Evolutionary conservation across 2,888 invertebrate species (phyloP).

Genomic region (Drosophila colorata): DNA sequence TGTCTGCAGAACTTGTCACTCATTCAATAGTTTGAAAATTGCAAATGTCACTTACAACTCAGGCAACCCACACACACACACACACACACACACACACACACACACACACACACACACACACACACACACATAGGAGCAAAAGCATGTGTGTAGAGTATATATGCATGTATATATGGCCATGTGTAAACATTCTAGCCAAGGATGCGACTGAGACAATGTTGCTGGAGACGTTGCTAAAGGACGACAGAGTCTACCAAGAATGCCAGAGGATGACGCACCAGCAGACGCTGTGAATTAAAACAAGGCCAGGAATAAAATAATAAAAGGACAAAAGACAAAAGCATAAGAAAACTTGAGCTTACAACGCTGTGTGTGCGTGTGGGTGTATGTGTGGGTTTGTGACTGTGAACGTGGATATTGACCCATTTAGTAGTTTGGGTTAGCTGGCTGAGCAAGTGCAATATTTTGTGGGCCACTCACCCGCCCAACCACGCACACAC

Average conservation of each 20-base stretch:
- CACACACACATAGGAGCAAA: slow-evolving; percentile 2
- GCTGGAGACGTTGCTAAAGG: slow-evolving; percentile 67
- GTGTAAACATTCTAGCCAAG: slow-evolving; percentile 65
- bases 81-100: slow-evolving; percentile 7
- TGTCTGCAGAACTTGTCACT: slow-evolving; percentile 84
- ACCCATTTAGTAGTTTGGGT: slow-evolving; percentile 60
- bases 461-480: slow-evolving; percentile 49
- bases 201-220: slow-evolving; percentile 75
- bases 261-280: slow-evolving; percentile 73
- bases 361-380: slow-evolving; percentile 13
- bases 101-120: slow-evolving; percentile 34
- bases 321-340: slow-evolving; percentile 82
- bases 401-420: slow-evolving; percentile 38
- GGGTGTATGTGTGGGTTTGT: slow-evolving; percentile 10
- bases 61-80: slow-evolving; percentile 45
- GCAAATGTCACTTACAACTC: slow-evolving; percentile 83
- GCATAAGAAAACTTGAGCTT: slow-evolving; percentile 76
- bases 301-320: slow-evolving; percentile 82
- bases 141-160: slow-evolving; percentile 9
- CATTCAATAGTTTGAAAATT: slow-evolving; percentile 84
- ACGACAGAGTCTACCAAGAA: slow-evolving; percentile 65
- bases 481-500: slow-evolving; percentile 15
- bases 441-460: slow-evolving; percentile 60
- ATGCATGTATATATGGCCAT: slow-evolving; percentile 43
- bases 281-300: slow-evolving; percentile 80